Base-by-base conservation (phyloP, 2,797 vertebrate species). In the Eulemur rubriventer region DNA sequence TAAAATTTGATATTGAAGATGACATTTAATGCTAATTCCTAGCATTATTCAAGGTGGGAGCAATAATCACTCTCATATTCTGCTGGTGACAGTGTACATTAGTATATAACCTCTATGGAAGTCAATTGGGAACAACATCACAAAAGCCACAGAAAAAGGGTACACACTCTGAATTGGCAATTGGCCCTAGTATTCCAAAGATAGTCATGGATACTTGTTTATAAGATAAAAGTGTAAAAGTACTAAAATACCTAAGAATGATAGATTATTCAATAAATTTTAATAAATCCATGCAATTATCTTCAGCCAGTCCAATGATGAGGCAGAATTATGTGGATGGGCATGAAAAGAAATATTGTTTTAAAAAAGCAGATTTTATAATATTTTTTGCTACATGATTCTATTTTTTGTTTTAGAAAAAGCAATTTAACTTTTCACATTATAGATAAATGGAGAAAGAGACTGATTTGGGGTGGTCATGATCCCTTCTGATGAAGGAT, bases 381-480 rank as follows among this genome's bases (percentile, higher is more conserved):
- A 70, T 63, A 76, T 16, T 33, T 80, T 70, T 83, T 38, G 12
- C 46, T 67, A 78, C 33, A 26, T 35, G 61, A 67, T n/a, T 4
- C n/a, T 48, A 43, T 78, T 63, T 63, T 89, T 93, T 92, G 46
- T 35, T 72, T 96, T 73, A 67, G 18, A 87, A 87, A 96, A 83
- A 28, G 7, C 3, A 86, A 65, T 50, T 83, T n/a, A 76, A 72
- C 7, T 67, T 96, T 94, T 84, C 8, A 92, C 80, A 84, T 91
- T 33, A 69, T 9, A 72, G 61, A 46, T 55, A 85, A 87, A 1
- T 57, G 5, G 28, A 92, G 52, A 59, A 33, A 82, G 46, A 91
- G 13, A 35, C 26, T 91, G 48, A 61, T n/a, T 92, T 22, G 5
- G 35, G 83, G 24, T 76, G 46, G 69, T 69, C 30, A 41, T 26